phyloP scores from a whole-genome alignment of 2,113 vertebrate species.

The Sigmodon hispidus region DNA sequence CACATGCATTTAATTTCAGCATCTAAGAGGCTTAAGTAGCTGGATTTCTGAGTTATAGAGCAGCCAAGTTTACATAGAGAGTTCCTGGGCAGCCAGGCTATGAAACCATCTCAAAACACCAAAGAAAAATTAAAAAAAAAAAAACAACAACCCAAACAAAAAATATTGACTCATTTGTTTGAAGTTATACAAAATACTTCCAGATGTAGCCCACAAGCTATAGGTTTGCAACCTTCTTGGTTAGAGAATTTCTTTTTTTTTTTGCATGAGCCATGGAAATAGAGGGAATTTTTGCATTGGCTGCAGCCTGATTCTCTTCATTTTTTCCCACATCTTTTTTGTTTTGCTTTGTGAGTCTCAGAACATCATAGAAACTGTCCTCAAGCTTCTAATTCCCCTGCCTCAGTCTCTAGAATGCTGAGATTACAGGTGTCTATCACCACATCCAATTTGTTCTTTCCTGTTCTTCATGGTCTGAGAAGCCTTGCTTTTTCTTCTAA shows the following conservation, averaged over 20 bases:
- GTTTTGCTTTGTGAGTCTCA: neutral
- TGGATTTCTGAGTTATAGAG: neutral
- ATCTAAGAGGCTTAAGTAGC: neutral
- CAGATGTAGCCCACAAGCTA: neutral
- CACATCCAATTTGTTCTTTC: neutral
- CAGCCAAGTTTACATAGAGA: neutral
- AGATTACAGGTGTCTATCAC: neutral
- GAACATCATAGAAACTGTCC: neutral
- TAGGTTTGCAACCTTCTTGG: neutral
- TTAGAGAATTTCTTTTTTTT: slow-evolving; percentile 11
- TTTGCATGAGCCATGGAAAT: slow-evolving; percentile 17
- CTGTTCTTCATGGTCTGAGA: neutral
- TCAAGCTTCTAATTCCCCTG: neutral
- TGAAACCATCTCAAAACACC: neutral
- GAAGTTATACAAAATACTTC: neutral
- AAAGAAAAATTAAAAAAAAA: neutral
- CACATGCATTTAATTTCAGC: neutral
- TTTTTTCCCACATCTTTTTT: neutral
- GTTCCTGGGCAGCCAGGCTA: neutral
- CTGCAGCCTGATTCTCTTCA: neutral
- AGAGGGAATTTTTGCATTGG: neutral
- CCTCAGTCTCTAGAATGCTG: neutral
- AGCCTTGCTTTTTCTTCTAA: neutral
- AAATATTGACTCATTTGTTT: neutral
- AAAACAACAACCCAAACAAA: neutral